A percentile compares a stretch with the other conserved stretches of the same genome.
Evolutionary conservation across 2,113 vertebrate genomes (phyloP).

Genomic region (Kryptolebias marmoratus): DNA sequence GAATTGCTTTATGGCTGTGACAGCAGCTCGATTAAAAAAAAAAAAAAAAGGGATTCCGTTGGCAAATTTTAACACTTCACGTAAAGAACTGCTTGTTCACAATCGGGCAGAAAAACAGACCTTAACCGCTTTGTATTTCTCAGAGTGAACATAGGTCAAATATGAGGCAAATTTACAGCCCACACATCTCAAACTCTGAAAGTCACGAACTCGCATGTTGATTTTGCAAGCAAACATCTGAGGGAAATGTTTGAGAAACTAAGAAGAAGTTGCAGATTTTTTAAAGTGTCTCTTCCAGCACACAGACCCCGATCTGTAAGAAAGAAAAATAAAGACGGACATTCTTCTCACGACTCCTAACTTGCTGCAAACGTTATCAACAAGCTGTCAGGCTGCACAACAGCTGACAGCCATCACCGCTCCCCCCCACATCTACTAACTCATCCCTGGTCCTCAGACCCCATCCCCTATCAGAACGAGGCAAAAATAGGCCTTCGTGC

Average conservation of each 20-base stretch:
- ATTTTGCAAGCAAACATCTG: no score
- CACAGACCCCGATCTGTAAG: slow-evolving; percentile 57
- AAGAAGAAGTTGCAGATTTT: slow-evolving; percentile 8
- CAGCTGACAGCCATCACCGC: slow-evolving; percentile 59
- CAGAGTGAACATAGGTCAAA: background rate
- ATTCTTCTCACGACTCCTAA: slow-evolving; percentile 68
- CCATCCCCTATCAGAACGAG: slow-evolving; percentile 38
- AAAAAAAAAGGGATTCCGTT: no score
- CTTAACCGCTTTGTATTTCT: background rate
- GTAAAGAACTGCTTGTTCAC: slow-evolving; percentile 3
- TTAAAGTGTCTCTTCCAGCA: slow-evolving; percentile 33
- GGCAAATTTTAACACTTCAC: slow-evolving; percentile 6
- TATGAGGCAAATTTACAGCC: background rate
- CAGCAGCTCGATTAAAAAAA: background rate
- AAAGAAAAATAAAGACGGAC: slow-evolving; percentile 21
- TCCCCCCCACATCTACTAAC: background rate
- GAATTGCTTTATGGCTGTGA: slow-evolving; percentile 3
- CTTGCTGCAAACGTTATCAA: slow-evolving; percentile 27
- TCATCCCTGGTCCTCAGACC: slow-evolving; percentile 21
- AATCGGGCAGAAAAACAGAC: background rate
- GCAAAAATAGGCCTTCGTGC: slow-evolving; percentile 34
- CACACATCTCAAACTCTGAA: background rate
- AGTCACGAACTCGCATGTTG: background rate
- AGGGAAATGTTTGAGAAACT: no score
- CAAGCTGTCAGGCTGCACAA: slow-evolving; percentile 33